phyloP scores from a whole-genome alignment of 2,888 invertebrate species.

The Eristalis intricaria region DNA sequence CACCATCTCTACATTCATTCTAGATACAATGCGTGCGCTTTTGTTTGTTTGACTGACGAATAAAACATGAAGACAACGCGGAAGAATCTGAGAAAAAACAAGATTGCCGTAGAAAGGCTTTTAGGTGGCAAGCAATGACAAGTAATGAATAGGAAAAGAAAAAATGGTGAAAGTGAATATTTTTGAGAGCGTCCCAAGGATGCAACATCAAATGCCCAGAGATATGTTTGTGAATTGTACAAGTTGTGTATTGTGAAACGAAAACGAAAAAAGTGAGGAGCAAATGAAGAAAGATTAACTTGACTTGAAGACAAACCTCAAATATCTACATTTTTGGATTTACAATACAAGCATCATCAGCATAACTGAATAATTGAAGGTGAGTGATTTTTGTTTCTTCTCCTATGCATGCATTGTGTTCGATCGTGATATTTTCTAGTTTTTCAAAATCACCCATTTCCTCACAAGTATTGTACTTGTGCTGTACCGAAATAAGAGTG shows the following conservation, averaged over 20 bases:
- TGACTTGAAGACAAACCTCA: constrained; percentile 36
- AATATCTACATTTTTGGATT: constrained; percentile 52
- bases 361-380: constrained; percentile 43
- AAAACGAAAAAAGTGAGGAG: constrained; percentile 13
- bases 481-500: neutral
- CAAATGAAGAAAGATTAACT: constrained; percentile 15
- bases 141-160: constrained; percentile 30
- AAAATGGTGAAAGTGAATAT: constrained; percentile 50
- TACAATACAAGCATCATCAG: constrained; percentile 31
- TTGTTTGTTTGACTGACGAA: constrained; percentile 19
- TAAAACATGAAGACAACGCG: constrained; percentile 2
- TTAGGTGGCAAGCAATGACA: neutral
- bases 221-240: constrained; percentile 45
- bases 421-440: constrained; percentile 36
- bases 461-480: neutral
- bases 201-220: constrained; percentile 35
- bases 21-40: constrained; percentile 33
- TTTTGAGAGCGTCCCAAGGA: constrained; percentile 18
- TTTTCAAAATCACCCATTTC: neutral
- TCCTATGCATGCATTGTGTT: neutral
- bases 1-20: neutral
- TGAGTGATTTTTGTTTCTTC: constrained; percentile 6
- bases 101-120: neutral
- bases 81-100: neutral
- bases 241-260: constrained; percentile 24